Percentiles rank a stretch among this genome's conserved stretches.
Evolutionary conservation across 2,888 invertebrate species (phyloP).

Genomic region (Synanthedon myopaeformis): DNA sequence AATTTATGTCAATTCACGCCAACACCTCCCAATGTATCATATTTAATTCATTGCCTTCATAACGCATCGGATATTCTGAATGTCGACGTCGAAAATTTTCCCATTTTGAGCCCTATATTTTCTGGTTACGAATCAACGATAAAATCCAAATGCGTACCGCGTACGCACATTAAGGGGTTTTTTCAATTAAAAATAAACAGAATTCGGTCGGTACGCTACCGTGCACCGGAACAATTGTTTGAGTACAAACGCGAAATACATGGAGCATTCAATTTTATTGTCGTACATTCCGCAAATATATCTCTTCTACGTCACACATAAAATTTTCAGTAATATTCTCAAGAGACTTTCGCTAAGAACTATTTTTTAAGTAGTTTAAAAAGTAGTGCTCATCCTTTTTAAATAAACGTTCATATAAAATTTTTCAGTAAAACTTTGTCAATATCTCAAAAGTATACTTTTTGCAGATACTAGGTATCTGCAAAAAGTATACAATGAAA

Average conservation of each 20-base stretch:
- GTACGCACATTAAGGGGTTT: constrained; percentile 1
- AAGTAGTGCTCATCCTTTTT: too few relatives aligned
- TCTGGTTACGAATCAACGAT: constrained; percentile 11
- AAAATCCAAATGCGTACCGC: constrained; percentile 13
- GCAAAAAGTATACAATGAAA: too few relatives aligned
- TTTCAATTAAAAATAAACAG: constrained; percentile 14
- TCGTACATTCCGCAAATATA: neutral
- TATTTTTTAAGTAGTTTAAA: too few relatives aligned
- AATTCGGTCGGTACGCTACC: constrained; percentile 4
- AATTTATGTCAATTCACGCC: neutral
- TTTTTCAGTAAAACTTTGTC: too few relatives aligned
- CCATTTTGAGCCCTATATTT: constrained; percentile 9
- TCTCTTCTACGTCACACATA: too few relatives aligned
- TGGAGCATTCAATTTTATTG: constrained; percentile 1
- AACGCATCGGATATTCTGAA: neutral
- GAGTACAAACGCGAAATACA: constrained; percentile 1
- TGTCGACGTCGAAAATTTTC: constrained; percentile 3
- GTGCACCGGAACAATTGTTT: constrained; percentile 1
- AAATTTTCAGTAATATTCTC: too few relatives aligned
- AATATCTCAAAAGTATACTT: too few relatives aligned
- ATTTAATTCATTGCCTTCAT: constrained; percentile 13
- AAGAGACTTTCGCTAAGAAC: too few relatives aligned
- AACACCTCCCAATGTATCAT: neutral
- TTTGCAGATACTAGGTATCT: too few relatives aligned
- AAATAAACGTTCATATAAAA: too few relatives aligned